phyloP scores from a whole-genome alignment of 2,113 vertebrate species.

The Narcine bancroftii region DNA sequence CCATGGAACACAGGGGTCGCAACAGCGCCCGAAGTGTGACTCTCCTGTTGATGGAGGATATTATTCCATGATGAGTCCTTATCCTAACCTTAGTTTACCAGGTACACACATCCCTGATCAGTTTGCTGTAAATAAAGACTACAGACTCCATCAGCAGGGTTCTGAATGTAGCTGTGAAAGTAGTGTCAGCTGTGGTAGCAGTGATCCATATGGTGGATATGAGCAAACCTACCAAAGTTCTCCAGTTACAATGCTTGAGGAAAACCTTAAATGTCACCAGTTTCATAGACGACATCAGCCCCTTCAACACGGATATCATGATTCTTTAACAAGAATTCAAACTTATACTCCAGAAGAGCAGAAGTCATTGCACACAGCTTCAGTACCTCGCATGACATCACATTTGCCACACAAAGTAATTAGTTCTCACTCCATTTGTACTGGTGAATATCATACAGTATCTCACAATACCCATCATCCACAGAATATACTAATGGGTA shows the following conservation, averaged over 20 bases:
- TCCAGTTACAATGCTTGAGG: constrained; percentile 69
- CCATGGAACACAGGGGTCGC: constrained; percentile 62
- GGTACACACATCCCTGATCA: constrained; percentile 75
- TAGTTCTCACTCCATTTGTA: constrained; percentile 74
- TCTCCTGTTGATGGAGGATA: constrained; percentile 81
- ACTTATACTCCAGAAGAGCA: constrained; percentile 71
- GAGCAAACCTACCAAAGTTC: constrained; percentile 75
- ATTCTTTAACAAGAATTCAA: constrained; percentile 62
- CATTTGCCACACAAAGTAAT: constrained; percentile 72
- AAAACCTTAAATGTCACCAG: constrained; percentile 68
- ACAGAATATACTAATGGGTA: constrained; percentile 65
- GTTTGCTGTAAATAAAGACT: constrained; percentile 74
- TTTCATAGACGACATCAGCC: constrained; percentile 58
- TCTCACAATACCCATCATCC: constrained; percentile 54
- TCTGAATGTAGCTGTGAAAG: constrained; percentile 93
- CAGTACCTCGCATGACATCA: constrained; percentile 67
- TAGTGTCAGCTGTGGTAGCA: constrained; percentile 78
- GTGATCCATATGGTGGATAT: constrained; percentile 73
- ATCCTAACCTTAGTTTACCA: constrained; percentile 71
- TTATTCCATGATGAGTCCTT: constrained; percentile 78
- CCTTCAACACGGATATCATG: constrained; percentile 67
- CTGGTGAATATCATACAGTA: constrained; percentile 69
- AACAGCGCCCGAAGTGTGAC: constrained; percentile 85
- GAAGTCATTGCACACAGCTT: constrained; percentile 70
- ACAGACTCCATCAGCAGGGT: constrained; percentile 70